Evolutionary conservation across 1,140 invertebrate genomes (phyloP).

Genomic region (Atopsyche davidsoni): DNA sequence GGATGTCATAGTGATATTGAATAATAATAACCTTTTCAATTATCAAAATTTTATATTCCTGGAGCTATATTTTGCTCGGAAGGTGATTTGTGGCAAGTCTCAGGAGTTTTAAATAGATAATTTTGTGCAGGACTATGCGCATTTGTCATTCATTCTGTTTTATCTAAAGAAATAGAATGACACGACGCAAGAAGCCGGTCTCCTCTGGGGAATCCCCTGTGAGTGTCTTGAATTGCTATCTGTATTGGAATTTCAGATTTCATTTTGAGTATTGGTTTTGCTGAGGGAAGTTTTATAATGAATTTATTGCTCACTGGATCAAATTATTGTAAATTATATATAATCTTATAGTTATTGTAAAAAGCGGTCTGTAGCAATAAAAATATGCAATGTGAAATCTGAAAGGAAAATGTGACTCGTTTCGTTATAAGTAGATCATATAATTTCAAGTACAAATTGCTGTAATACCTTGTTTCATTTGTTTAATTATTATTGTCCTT

Average conservation of each 20-base stretch:
- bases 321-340: conserved; percentile 17
- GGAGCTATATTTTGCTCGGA: no score
- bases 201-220: no score
- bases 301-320: conserved; percentile 17
- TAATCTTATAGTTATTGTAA: conserved; percentile 20
- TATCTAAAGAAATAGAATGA: no score
- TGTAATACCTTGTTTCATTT: conserved; percentile 21
- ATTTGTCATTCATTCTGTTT: no score
- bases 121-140: no score
- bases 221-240: conserved; percentile 16
- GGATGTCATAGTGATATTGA: no score
- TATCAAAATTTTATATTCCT: no score
- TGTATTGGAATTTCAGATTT: conserved; percentile 12
- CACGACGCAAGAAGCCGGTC: no score
- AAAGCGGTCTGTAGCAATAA: conserved; percentile 29
- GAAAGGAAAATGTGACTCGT: conserved; percentile 20
- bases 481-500: no score
- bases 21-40: no score
- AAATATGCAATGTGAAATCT: conserved; percentile 22
- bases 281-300: background rate
- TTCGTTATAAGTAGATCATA: conserved; percentile 11
- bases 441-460: conserved; percentile 31
- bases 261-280: conserved; percentile 20
- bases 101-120: no score
- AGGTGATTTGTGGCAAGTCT: no score